phyloP scores from a whole-genome alignment of 2,888 invertebrate genomes.

The Deladenus siricidicola region DNA sequence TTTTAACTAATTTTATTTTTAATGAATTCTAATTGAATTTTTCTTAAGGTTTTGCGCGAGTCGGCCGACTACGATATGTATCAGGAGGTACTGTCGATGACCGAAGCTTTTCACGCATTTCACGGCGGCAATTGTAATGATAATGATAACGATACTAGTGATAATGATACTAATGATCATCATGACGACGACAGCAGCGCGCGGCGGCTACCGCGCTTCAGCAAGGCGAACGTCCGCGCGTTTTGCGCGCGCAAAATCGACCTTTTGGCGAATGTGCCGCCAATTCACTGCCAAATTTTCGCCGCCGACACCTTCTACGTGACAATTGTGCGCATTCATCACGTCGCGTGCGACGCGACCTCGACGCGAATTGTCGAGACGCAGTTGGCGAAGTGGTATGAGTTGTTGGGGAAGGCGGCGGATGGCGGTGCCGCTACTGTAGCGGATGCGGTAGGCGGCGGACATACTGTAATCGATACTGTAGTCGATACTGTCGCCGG shows the following conservation, averaged over 20 bases:
- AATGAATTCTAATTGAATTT: no score
- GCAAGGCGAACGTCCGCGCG: no score
- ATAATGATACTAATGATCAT: no score
- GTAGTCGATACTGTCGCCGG: no score
- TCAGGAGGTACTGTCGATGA: conserved; percentile 13
- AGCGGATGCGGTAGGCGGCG: background rate
- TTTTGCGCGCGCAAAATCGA: conserved; percentile 20
- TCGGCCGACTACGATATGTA: conserved; percentile 9
- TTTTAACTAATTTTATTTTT: no score
- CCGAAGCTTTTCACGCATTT: conserved; percentile 5
- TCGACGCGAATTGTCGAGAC: conserved; percentile 23
- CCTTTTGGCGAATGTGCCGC: conserved; percentile 10
- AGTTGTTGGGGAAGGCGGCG: background rate
- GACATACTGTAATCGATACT: no score
- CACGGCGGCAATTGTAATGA: no score
- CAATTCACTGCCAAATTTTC: conserved; percentile 14
- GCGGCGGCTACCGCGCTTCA: no score
- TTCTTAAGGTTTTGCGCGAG: no score
- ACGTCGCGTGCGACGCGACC: conserved; percentile 21
- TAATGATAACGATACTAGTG: background rate
- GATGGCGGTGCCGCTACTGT: background rate
- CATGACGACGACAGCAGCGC: no score
- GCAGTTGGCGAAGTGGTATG: conserved; percentile 14
- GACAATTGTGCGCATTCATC: conserved; percentile 18
- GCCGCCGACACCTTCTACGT: background rate